Base-by-base conservation (phyloP, 2,797 vertebrate genomes). In the Betta splendens region DNA sequence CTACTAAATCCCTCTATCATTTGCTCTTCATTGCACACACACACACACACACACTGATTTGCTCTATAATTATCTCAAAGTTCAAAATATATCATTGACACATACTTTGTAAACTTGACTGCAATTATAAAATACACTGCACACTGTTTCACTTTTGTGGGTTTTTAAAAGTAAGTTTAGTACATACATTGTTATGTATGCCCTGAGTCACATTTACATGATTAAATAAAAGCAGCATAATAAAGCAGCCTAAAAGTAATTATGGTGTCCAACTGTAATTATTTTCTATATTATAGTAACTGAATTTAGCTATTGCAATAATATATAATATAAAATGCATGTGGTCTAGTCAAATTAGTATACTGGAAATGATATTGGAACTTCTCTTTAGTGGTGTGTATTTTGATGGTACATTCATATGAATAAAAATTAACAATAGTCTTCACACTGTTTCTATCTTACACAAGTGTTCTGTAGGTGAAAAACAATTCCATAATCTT, bases 71-170 rank as follows among this genome's bases (percentile, higher is more conserved):
- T 40, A 74, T 66, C 35, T 78, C 73, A 74, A 35, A 71, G 75
- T 73, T 70, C 58, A 72, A 85, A 81, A 91, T 80, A 85, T 72
- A 73, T 65, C 73, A 69, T 74, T 39, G 26, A 69, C 72, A 78
- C 62, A 80, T 64, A 60, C 73, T 71, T 55, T 83, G 45, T 63
- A 69, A 75, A 68, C 49, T 39, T 62, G 54, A 22, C 65, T 74
- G 60, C 70, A 42, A 58, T 70, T 87, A 76, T 64, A 85, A 88
- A 86, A 86, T 69, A 79, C 65, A 62, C 58, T 55, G 13, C 72
- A 72, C 44, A 69, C 54, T 48, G 58, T 62, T 59, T 4, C 20
- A 66, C 36, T 32, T 65, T 16, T 9, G 36, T 45, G 16, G 1
- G 16, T 31, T 69, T 63, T 59, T 69, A 42, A 64, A 77, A 51